These are phyloP conservation scores for Augochlora pura DNA, from an alignment of 1,140 invertebrate genomes.

Conservation along the genomic window DNA sequence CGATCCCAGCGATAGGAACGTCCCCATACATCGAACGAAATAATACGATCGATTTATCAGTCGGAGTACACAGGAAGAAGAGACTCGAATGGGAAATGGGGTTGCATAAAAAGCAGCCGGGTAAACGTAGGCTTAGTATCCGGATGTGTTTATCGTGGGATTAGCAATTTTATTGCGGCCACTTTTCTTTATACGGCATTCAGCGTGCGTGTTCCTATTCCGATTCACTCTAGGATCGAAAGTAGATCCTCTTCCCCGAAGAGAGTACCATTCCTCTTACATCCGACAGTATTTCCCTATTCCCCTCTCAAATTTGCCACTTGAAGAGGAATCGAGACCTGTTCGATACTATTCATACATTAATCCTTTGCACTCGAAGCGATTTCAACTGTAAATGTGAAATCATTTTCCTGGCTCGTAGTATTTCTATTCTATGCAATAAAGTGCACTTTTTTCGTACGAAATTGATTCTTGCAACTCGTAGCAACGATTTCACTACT, in stretches of 20 bases:
- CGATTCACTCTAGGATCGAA: conserved; percentile 31
- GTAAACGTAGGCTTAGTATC: conserved; percentile 42
- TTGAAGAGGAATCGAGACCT: too few relatives aligned
- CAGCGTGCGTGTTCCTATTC: conserved; percentile 2
- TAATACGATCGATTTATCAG: conserved; percentile 36
- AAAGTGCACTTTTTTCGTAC: too few relatives aligned
- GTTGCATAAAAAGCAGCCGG: conserved; percentile 18
- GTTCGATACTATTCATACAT: too few relatives aligned
- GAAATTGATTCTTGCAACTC: too few relatives aligned
- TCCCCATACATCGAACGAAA: neutral
- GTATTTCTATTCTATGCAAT: too few relatives aligned
- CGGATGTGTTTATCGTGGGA: conserved; percentile 61
- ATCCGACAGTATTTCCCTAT: conserved; percentile 21
- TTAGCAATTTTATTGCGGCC: conserved; percentile 60
- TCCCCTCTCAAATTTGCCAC: neutral
- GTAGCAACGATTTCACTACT: too few relatives aligned
- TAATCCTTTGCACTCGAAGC: too few relatives aligned
- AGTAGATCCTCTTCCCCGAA: conserved; percentile 30
- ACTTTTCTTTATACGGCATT: conserved; percentile 35
- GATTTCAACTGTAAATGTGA: too few relatives aligned
- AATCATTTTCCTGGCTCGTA: too few relatives aligned
- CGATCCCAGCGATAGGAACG: too few relatives aligned
- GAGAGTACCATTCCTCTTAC: conserved; percentile 5
- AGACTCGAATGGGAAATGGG: neutral
- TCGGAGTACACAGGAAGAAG: neutral